These are phyloP conservation scores for Thamnaconus septentrionalis DNA, from an alignment of 2,113 vertebrate genomes.

Conservation along the genomic window DNA sequence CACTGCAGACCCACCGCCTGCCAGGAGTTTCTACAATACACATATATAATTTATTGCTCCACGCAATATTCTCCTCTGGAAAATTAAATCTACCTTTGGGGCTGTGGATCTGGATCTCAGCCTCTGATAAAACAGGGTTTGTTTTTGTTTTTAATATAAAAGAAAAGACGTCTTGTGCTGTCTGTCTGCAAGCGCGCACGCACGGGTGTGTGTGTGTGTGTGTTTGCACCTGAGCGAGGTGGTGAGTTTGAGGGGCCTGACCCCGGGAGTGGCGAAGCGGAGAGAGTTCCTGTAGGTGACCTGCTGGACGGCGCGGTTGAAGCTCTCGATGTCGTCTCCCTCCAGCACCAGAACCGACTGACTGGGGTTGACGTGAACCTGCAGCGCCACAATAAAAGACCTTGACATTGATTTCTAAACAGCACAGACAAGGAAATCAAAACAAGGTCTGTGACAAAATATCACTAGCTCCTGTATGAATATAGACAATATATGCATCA, in stretches of 20 bases:
- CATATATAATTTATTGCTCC: no score
- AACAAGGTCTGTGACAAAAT: background rate
- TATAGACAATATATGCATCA: background rate
- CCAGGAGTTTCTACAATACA: background rate
- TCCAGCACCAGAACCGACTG: constrained; percentile 94
- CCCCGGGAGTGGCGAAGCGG: constrained; percentile 94
- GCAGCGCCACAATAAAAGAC: constrained; percentile 21
- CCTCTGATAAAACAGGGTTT: no score
- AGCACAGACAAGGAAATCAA: no score
- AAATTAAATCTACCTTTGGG: no score
- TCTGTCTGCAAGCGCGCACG: no score
- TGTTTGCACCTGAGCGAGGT: constrained; percentile 79
- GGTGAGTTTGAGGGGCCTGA: constrained; percentile 91
- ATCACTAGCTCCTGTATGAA: background rate
- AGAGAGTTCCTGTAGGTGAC: constrained; percentile 97
- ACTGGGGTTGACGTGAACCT: constrained; percentile 98
- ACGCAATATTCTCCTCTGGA: no score
- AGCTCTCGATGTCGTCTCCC: constrained; percentile 95
- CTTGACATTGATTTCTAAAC: no score
- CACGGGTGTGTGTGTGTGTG: no score
- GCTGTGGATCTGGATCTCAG: no score
- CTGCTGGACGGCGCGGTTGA: constrained; percentile 96
- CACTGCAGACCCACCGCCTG: no score
- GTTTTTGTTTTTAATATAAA: no score
- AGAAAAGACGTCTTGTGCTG: no score